These are phyloP conservation scores for Salticus scenicus DNA, from an alignment of 2,888 invertebrate genomes.

Conservation along the genomic window DNA sequence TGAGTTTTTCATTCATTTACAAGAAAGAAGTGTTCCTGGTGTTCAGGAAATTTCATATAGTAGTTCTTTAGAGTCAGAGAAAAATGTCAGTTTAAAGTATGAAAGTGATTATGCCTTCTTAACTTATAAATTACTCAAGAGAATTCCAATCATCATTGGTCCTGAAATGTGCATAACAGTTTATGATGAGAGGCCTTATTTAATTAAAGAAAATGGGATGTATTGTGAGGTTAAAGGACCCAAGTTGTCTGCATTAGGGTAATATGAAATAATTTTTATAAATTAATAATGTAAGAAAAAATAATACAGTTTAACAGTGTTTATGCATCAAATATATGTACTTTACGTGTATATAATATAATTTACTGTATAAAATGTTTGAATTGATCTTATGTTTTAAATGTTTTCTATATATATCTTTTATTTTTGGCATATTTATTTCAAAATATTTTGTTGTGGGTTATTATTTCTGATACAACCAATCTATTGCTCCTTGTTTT, in stretches of 20 bases:
- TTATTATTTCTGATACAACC: too few relatives aligned
- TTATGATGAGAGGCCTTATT: slow-evolving; percentile 35
- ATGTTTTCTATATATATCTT: too few relatives aligned
- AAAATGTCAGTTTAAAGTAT: not conserved
- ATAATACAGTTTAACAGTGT: too few relatives aligned
- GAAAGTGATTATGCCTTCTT: slow-evolving; percentile 35
- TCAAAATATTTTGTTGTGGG: too few relatives aligned
- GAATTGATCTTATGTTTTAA: too few relatives aligned
- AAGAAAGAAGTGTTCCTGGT: slow-evolving; percentile 3
- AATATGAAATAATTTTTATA: too few relatives aligned
- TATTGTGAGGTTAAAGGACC: slow-evolving; percentile 24
- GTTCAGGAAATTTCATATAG: slow-evolving; percentile 17
- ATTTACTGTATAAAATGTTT: too few relatives aligned
- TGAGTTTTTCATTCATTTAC: slow-evolving; percentile 46
- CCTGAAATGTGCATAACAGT: slow-evolving; percentile 30
- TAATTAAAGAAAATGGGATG: slow-evolving; percentile 29
- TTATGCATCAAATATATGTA: too few relatives aligned
- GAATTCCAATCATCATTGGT: slow-evolving; percentile 13
- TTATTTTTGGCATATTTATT: too few relatives aligned
- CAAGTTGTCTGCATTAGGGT: slow-evolving; percentile 43
- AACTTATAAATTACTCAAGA: slow-evolving; percentile 7
- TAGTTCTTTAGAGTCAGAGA: slow-evolving; percentile 25
- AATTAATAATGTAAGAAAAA: too few relatives aligned
- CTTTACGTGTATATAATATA: too few relatives aligned
- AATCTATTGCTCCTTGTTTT: too few relatives aligned